These are phyloP conservation scores for Arothron firmamentum DNA, from an alignment of 2,113 vertebrate species.

Conservation along the genomic window DNA sequence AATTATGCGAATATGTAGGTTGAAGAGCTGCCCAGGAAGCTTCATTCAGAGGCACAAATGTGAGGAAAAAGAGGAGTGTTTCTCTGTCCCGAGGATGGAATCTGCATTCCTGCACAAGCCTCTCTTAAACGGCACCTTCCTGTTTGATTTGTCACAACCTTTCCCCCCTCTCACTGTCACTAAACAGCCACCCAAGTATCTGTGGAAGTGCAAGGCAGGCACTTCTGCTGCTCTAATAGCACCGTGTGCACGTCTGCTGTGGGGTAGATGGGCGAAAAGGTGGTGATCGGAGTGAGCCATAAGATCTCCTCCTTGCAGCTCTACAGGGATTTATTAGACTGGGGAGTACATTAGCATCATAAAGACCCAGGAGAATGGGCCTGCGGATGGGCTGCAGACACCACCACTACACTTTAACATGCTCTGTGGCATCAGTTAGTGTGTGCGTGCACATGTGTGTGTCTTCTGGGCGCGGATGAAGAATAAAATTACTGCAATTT, in stretches of 20 bases:
- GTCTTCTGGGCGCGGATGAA: slow-evolving; percentile 34
- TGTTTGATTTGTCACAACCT: slow-evolving; percentile 70
- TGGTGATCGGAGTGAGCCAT: slow-evolving; percentile 68
- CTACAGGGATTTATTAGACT: slow-evolving; percentile 80
- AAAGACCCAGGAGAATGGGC: slow-evolving; percentile 75
- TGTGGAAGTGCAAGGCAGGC: slow-evolving; percentile 70
- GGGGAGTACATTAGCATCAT: slow-evolving; percentile 81
- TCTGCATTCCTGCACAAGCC: slow-evolving; percentile 30
- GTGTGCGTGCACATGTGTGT: slow-evolving; percentile 25
- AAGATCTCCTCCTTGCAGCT: slow-evolving; percentile 75
- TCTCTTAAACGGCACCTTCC: slow-evolving; percentile 60
- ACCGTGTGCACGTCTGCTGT: slow-evolving; percentile 31
- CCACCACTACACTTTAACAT: slow-evolving; percentile 61
- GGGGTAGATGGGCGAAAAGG: slow-evolving; percentile 44
- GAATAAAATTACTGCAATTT: slow-evolving; percentile 73
- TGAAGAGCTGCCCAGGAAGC: no score
- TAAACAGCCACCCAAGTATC: slow-evolving; percentile 66
- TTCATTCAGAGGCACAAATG: no score
- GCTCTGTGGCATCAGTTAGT: slow-evolving; percentile 43
- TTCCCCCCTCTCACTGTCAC: slow-evolving; percentile 35
- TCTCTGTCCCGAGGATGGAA: slow-evolving; percentile 11
- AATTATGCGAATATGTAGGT: no score
- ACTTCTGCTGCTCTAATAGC: slow-evolving; percentile 62
- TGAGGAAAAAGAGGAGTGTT: slow-evolving; percentile 24
- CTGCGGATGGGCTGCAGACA: slow-evolving; percentile 63